phyloP scores from a whole-genome alignment of 2,113 vertebrate genomes.

The Brienomyrus brachyistius region DNA sequence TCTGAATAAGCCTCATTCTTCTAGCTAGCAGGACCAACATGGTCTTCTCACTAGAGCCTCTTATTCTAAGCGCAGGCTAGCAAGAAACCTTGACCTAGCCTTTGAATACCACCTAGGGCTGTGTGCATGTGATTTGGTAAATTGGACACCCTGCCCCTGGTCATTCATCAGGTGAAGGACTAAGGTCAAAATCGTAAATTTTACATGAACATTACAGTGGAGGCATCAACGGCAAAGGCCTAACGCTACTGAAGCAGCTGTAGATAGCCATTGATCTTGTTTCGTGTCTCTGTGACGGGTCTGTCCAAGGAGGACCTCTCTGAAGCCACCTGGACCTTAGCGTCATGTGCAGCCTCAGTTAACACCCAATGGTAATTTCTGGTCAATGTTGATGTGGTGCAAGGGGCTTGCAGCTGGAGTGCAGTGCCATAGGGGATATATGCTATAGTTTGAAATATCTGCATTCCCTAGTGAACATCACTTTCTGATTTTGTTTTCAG shows the following conservation, averaged over 20 bases:
- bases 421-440: background rate
- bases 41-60: background rate
- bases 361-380: background rate
- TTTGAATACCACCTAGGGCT: slow-evolving; percentile 62
- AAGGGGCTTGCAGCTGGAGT: background rate
- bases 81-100: background rate
- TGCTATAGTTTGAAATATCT: background rate
- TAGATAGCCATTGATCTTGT: background rate
- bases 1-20: background rate
- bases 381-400: too few species aligned
- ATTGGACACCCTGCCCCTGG: slow-evolving; percentile 48
- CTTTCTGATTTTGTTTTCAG: background rate
- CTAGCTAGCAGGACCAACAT: background rate
- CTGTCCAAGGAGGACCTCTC: background rate
- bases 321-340: background rate
- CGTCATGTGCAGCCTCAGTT: background rate
- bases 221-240: slow-evolving; percentile 76
- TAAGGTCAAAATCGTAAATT: slow-evolving; percentile 61
- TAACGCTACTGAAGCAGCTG: slow-evolving; percentile 50
- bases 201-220: slow-evolving; percentile 85
- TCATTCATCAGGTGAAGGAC: slow-evolving; percentile 82
- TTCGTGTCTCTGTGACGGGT: background rate
- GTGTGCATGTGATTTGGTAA: slow-evolving; percentile 96
- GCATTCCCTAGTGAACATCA: background rate
- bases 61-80: background rate